phyloP scores from a whole-genome alignment of 2,797 vertebrate species.

The Hydrocynus forskahlii region DNA sequence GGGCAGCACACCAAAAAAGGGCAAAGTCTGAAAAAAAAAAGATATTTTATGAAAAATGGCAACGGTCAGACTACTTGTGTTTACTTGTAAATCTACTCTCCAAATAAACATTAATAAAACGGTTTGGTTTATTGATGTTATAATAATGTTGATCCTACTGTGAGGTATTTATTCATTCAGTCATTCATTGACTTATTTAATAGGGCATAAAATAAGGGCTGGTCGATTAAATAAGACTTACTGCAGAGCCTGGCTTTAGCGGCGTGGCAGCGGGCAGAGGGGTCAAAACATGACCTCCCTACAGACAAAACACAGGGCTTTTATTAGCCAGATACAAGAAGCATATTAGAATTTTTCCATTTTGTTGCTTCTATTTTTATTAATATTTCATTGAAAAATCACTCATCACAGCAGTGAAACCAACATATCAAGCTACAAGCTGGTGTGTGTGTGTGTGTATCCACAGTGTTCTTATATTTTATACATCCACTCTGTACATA shows the following conservation, averaged over 20 bases:
- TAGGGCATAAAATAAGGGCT: background rate
- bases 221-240: constrained; percentile 66
- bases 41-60: background rate
- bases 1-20: constrained; percentile 85
- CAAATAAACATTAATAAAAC: background rate
- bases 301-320: constrained; percentile 1
- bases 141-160: no score
- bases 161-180: no score
- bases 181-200: background rate
- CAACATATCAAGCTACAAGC: background rate
- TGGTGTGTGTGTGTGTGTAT: no score
- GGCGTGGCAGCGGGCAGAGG: constrained; percentile 83
- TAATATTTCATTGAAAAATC: background rate
- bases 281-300: constrained; percentile 85
- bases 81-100: background rate
- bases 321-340: background rate
- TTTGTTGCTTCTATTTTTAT: background rate
- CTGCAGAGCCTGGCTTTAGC: constrained; percentile 83
- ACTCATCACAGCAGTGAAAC: background rate
- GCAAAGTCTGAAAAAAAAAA: constrained; percentile 73
- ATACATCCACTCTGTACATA: no score
- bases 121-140: no score
- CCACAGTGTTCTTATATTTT: no score
- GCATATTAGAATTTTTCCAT: background rate
- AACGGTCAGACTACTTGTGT: background rate